Percentiles rank a stretch among this genome's conserved stretches.
phyloP scores from a whole-genome alignment of 2,888 invertebrate genomes.

The Yponomeuta plumbellus region DNA sequence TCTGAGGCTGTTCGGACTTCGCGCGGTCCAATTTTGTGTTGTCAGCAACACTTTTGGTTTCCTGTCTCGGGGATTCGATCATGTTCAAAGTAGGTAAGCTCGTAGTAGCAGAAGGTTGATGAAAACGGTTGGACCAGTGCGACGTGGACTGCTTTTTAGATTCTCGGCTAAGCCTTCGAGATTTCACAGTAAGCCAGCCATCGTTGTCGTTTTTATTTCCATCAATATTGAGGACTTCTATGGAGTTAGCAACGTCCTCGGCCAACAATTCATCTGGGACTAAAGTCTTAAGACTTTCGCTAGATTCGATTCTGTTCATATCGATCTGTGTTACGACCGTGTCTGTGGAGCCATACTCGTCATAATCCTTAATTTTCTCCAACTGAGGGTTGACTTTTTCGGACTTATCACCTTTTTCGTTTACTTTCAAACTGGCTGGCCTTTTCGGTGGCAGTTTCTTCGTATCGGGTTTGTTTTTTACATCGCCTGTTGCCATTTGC shows the following conservation, averaged over 20 bases:
- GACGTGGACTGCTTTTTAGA: conserved; percentile 76
- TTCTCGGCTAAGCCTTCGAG: conserved; percentile 78
- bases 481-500: conserved; percentile 53
- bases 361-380: conserved; percentile 52
- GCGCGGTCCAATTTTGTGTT: conserved; percentile 48
- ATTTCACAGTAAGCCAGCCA: conserved; percentile 94
- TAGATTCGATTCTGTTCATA: conserved; percentile 66
- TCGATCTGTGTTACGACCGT: conserved; percentile 69
- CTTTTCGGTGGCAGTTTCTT: conserved; percentile 47
- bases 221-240: conserved; percentile 69
- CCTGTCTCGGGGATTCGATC: conserved; percentile 68
- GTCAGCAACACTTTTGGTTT: conserved; percentile 42
- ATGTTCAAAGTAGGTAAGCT: conserved; percentile 85
- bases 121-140: conserved; percentile 79
- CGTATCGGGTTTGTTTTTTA: conserved; percentile 47
- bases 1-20: conserved; percentile 59
- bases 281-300: conserved; percentile 66
- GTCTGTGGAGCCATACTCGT: conserved; percentile 74
- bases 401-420: conserved; percentile 48
- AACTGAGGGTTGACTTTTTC: conserved; percentile 40
- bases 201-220: conserved; percentile 70
- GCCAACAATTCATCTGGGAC: conserved; percentile 55
- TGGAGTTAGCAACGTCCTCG: conserved; percentile 54
- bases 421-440: conserved; percentile 52
- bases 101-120: conserved; percentile 89